These are phyloP conservation scores for Panorpa germanica DNA, from an alignment of 2,888 invertebrate genomes.

Conservation along the genomic window DNA sequence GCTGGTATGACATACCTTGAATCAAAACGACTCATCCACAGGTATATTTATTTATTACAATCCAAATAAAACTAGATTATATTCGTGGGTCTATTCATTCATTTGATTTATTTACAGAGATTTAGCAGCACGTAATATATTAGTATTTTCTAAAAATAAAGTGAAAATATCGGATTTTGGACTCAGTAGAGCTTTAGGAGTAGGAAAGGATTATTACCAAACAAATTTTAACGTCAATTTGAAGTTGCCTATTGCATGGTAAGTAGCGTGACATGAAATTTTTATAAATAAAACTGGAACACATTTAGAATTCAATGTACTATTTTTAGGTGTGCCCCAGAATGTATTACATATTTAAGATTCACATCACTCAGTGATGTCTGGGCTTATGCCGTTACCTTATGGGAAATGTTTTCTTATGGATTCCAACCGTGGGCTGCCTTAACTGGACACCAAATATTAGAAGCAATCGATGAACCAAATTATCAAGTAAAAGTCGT, in stretches of 20 bases:
- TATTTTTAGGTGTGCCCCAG: constrained; percentile 76
- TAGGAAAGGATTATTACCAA: constrained; percentile 97
- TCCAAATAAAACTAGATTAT: constrained; percentile 1
- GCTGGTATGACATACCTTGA: constrained; percentile 98
- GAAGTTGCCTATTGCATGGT: constrained; percentile 96
- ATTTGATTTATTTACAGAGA: constrained; percentile 40
- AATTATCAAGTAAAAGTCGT: constrained; percentile 44
- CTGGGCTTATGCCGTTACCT: constrained; percentile 95
- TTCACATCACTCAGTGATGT: constrained; percentile 96
- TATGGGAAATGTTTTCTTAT: constrained; percentile 99
- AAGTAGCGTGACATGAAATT: constrained; percentile 17
- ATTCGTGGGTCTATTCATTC: neutral
- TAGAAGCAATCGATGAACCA: constrained; percentile 89
- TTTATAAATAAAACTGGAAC: constrained; percentile 3
- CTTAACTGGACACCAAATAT: constrained; percentile 79
- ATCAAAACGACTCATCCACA: constrained; percentile 87
- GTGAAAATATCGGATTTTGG: constrained; percentile 99
- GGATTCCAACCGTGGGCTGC: constrained; percentile 98
- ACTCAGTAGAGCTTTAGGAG: constrained; percentile 82
- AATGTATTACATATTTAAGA: constrained; percentile 86
- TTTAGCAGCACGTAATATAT: constrained; percentile 90
- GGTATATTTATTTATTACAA: constrained; percentile 24
- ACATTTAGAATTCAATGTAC: constrained; percentile 7
- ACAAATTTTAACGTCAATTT: constrained; percentile 95
- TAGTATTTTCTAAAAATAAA: constrained; percentile 90